phyloP scores from a whole-genome alignment of 2,888 invertebrate species.

The Cancer borealis region DNA sequence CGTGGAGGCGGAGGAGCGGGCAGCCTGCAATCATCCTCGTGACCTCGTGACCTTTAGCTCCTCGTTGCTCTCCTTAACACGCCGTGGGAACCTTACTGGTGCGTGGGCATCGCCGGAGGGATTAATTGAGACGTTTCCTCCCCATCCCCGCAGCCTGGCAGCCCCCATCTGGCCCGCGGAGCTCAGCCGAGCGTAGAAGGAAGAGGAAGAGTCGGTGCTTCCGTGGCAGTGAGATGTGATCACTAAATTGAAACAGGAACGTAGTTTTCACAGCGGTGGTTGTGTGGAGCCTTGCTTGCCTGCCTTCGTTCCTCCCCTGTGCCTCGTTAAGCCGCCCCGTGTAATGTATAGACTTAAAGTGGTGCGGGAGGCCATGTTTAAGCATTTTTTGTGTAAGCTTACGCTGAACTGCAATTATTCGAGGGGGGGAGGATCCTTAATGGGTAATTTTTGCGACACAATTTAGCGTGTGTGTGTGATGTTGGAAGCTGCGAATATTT shows the following conservation, averaged over 20 bases:
- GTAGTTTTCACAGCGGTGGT: conserved; percentile 8
- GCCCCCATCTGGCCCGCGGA: background rate
- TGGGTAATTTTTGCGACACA: background rate
- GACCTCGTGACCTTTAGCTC: background rate
- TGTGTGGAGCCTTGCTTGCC: background rate
- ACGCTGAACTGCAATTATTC: background rate
- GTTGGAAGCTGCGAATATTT: background rate
- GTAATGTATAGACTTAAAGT: conserved; percentile 9
- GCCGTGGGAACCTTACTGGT: background rate
- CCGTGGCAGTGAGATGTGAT: conserved; percentile 3
- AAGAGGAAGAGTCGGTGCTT: conserved; percentile 27
- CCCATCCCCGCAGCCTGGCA: background rate
- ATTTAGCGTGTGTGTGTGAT: background rate
- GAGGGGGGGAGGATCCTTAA: conserved; percentile 15
- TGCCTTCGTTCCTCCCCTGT: background rate
- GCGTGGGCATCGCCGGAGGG: background rate
- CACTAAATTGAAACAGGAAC: conserved; percentile 27
- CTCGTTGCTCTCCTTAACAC: conserved; percentile 6
- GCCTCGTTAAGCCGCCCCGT: background rate
- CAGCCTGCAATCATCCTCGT: background rate
- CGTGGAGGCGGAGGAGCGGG: background rate
- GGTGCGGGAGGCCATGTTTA: background rate
- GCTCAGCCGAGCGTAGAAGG: background rate
- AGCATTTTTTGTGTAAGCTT: conserved; percentile 5
- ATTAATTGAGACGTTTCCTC: background rate